Evolutionary conservation across 2,888 invertebrate genomes (phyloP), one percentile per base, ranked within the genome.

Genomic region (Papilio demoleus): DNA sequence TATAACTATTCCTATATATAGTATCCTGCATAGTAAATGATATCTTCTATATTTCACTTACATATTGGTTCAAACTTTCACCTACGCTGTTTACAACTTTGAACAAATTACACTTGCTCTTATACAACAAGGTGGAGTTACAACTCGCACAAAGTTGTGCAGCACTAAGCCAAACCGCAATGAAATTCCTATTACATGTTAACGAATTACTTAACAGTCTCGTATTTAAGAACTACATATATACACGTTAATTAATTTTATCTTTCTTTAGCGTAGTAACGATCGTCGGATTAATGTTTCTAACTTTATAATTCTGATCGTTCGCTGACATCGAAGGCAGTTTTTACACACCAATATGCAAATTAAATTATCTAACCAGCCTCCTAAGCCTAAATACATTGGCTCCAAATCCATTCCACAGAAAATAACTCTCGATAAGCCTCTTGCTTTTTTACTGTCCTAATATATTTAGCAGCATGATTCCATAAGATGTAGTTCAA

Each of bases 21-120:
- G n/a, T n/a, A n/a, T n/a, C n/a, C n/a, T n/a, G n/a, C n/a, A n/a
- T n/a, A n/a, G n/a, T n/a, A n/a, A 42, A 19, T 42, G 4, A 42
- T 19, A 42, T 42, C 0, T 38, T 14, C 38, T 22, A 12, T 22
- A 22, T 22, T 11, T 24, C 1, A 5, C 24, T 14, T 50, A 50
- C 2, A 19, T 24, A 50, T 24, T 24, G 47, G 24, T 50, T 50
- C 24, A 50, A 50, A 50, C 50, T 0, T 9, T 38, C 36, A 56
- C 64, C 27, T 64, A 53, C 40, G 27, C 17, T 40, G 12, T 40
- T 56, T 53, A 40, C 40, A 65, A 40, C 56, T 65, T 65, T 40
- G 40, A 56, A 56, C 65, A 40, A 53, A 56, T 56, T 56, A 65
- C 24, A 27, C 56, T 65, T 22, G 65, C 56, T 65, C 56, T 65